Evolutionary conservation across 2,888 invertebrate genomes (phyloP), one percentile per base, ranked within the genome.

Genomic region (Toxonevra muliebris): DNA sequence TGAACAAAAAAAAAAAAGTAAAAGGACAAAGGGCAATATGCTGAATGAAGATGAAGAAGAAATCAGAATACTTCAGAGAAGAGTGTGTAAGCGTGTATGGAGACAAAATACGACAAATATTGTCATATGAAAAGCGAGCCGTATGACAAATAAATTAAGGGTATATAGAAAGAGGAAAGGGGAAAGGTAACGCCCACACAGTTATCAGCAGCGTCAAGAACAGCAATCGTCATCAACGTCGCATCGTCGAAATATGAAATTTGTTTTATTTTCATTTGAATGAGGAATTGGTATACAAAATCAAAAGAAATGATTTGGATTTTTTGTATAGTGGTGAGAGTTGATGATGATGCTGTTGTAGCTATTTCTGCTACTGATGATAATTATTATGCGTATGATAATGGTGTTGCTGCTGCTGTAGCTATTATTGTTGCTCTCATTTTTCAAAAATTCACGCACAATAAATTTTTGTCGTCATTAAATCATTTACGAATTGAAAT

Each of bases 381-480:
- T 30, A 30, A 30, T 30, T 30, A 7, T 7, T 2, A 30, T 30
- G 30, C 30, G 2, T 7, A 30, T 30, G 7, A 30, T 30, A 30
- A 30, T 30, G 30, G 30, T 30, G 30, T 7, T 30, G 30, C 30
- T 30, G 30, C 30, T 30, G 7, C 30, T 30, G 30, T 7, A 4
- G 30, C 30, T 30, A 30, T 4, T 30, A 7, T 30, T 30, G 30
- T 30, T 30, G 30, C 30, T 30, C 30, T 30, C 30, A 7, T 30
- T 30, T 30, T 30, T 30, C 30, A 30, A 30, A 58, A 58, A 60
- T 82, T 82, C 74, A 82, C 81, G 82, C 79, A 79, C 79, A 78
- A 82, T 82, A 83, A 83, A 82, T 82, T 82, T 80, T 80, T 78
- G 74, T 70, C 76, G 76, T 77, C 83, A 78, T 83, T 82, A 82